Conservation (phyloP, 2,113 vertebrate genomes). For the Eulemur macaco region DNA sequence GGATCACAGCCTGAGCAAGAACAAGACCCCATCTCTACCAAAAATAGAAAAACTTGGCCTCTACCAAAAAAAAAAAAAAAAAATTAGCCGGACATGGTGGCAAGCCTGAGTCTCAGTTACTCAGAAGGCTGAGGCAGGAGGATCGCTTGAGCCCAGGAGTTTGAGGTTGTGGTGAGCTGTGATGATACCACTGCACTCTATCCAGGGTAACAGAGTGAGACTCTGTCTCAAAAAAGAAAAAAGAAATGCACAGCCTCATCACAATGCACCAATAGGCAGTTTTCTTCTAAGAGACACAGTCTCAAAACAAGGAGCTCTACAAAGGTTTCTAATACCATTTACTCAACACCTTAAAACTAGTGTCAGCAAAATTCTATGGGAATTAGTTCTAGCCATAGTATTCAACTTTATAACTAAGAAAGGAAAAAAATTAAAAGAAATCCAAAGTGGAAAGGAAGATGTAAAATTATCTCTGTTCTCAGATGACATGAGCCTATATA, state of each 20-base stretch:
- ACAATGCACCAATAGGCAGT: not conserved
- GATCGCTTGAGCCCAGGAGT: no score
- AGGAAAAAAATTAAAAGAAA: not conserved
- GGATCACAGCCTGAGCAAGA: no score
- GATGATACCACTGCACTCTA: no score
- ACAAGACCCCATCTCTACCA: no score
- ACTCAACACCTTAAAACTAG: not conserved
- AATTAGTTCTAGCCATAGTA: not conserved
- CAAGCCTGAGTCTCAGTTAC: no score
- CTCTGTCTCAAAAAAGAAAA: no score
- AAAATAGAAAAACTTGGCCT: no score
- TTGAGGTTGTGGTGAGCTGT: no score
- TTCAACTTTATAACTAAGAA: not conserved
- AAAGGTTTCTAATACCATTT: not conserved
- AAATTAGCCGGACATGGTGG: no score
- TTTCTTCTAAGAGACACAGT: not conserved
- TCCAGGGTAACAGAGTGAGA: no score
- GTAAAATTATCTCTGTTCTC: not conserved
- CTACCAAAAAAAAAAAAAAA: no score
- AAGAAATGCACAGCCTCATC: not conserved
- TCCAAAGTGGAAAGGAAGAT: slow-evolving; percentile 8
- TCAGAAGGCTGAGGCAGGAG: no score
- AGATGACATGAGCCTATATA: not conserved
- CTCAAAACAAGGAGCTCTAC: not conserved
- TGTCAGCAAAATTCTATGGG: not conserved